Evolutionary conservation across 2,888 invertebrate species (phyloP).

Genomic region (Tholera decimalis): DNA sequence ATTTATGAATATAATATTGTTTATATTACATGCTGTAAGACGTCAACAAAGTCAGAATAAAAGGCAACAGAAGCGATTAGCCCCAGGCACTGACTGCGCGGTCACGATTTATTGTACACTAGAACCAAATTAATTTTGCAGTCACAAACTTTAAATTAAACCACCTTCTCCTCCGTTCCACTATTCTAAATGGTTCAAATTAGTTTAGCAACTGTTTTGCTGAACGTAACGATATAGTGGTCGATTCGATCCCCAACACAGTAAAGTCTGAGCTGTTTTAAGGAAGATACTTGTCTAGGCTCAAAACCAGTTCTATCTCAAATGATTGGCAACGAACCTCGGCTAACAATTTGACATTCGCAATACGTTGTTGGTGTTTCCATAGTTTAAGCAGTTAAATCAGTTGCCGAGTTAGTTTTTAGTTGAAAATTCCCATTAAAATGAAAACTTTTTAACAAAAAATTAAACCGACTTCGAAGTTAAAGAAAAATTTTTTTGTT

Average conservation of each 20-base stretch:
- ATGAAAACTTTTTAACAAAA: no score
- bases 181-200: slow-evolving; percentile 66
- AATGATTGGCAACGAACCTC: slow-evolving; percentile 67
- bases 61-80: slow-evolving; percentile 87
- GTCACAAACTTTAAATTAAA: slow-evolving; percentile 66
- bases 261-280: slow-evolving; percentile 83
- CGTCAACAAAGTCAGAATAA: slow-evolving; percentile 77
- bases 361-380: slow-evolving; percentile 20
- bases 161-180: slow-evolving; percentile 65
- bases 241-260: slow-evolving; percentile 63
- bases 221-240: slow-evolving; percentile 63
- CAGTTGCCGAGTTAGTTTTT: not conserved
- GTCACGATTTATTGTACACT: slow-evolving; percentile 86
- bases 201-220: slow-evolving; percentile 61
- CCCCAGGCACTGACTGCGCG: slow-evolving; percentile 82
- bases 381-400: slow-evolving; percentile 3
- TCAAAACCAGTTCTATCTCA: slow-evolving; percentile 75
- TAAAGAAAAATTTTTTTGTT: no score
- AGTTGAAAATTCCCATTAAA: slow-evolving; percentile 1
- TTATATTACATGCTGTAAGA: slow-evolving; percentile 54
- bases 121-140: slow-evolving; percentile 75
- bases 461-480: no score
- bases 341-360: slow-evolving; percentile 39
- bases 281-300: slow-evolving; percentile 84
- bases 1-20: slow-evolving; percentile 48